Conservation (phyloP, 2,888 invertebrate genomes). For the Ommatoiulus sabulosus region DNA sequence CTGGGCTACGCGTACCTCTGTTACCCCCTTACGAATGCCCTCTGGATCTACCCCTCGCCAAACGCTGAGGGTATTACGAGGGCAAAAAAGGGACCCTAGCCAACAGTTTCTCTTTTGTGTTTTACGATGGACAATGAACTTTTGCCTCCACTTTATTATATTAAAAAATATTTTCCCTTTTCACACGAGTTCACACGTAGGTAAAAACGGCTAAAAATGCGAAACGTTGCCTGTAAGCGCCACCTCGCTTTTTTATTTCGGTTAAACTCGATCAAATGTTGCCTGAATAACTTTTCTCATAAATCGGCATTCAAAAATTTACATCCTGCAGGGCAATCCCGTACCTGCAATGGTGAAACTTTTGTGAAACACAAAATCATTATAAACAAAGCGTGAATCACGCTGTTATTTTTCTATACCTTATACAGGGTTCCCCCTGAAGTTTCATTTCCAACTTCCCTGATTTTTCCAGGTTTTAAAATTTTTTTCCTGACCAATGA, state of each 20-base stretch:
- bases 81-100: constrained; percentile 10
- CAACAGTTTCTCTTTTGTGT: constrained; percentile 10
- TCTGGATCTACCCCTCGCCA: neutral
- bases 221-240: neutral
- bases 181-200: neutral
- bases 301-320: neutral
- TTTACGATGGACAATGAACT: constrained; percentile 34
- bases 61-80: constrained; percentile 23
- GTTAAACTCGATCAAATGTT: neutral
- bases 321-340: too few relatives aligned
- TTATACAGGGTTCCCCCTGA: too few relatives aligned
- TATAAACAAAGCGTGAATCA: too few relatives aligned
- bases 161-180: constrained; percentile 27
- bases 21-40: neutral
- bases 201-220: neutral
- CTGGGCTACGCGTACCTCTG: neutral
- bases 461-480: too few relatives aligned
- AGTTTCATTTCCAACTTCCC: too few relatives aligned
- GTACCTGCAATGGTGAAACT: too few relatives aligned
- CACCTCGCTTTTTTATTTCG: neutral
- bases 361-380: too few relatives aligned
- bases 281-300: neutral
- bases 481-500: too few relatives aligned
- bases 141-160: constrained; percentile 34
- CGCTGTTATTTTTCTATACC: too few relatives aligned